A percentile compares a stretch with the other conserved stretches of the same genome.
These are phyloP conservation scores for Diploptera punctata DNA, from an alignment of 2,888 invertebrate genomes.

Conservation along the genomic window DNA sequence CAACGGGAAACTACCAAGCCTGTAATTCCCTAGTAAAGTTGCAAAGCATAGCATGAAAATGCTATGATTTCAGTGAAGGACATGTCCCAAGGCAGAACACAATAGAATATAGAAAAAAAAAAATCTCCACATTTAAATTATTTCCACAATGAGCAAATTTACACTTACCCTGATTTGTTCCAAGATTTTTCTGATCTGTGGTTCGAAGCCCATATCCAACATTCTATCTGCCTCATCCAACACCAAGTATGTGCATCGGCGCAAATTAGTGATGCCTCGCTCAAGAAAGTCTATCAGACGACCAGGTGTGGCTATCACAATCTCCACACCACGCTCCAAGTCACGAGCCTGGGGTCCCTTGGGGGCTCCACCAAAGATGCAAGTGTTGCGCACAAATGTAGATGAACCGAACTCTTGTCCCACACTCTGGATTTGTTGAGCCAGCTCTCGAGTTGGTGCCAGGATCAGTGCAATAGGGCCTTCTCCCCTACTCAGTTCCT, in stretches of 20 bases:
- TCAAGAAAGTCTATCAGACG: constrained; percentile 60
- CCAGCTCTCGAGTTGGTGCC: constrained; percentile 88
- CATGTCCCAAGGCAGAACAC: too few relatives aligned
- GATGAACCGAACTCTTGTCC: constrained; percentile 80
- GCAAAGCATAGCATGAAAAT: too few relatives aligned
- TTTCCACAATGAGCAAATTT: neutral
- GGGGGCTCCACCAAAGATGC: constrained; percentile 91
- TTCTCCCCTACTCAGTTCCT: constrained; percentile 83
- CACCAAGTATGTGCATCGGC: constrained; percentile 57
- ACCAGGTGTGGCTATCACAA: constrained; percentile 61
- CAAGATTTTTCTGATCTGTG: constrained; percentile 92
- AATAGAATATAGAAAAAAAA: too few relatives aligned
- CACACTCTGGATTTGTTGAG: constrained; percentile 90
- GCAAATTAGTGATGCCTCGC: constrained; percentile 48
- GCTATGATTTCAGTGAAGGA: too few relatives aligned
- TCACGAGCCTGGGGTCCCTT: constrained; percentile 70
- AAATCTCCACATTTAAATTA: neutral
- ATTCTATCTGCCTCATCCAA: constrained; percentile 72
- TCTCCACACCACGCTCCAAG: constrained; percentile 55
- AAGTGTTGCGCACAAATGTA: constrained; percentile 80
- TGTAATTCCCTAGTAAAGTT: too few relatives aligned
- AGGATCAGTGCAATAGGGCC: constrained; percentile 92
- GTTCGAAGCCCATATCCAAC: constrained; percentile 98
- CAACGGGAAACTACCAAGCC: too few relatives aligned
- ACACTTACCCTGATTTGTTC: constrained; percentile 77